These are phyloP conservation scores for Orthosia gracilis DNA, from an alignment of 2,888 invertebrate species.

Conservation along the genomic window DNA sequence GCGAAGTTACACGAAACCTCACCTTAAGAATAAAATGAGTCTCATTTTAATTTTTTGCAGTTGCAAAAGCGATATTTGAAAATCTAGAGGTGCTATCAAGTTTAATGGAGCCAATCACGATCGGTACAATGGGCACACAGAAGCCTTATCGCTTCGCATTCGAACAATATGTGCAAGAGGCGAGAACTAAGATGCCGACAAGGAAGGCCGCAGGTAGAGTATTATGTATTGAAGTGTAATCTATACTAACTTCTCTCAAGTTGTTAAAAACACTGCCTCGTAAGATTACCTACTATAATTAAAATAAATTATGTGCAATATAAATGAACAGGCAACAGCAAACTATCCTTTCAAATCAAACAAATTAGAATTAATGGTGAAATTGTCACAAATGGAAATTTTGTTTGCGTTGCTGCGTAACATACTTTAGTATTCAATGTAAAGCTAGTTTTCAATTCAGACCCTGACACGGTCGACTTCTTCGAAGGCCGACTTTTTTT, in stretches of 20 bases:
- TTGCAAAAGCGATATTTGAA: conserved; percentile 84
- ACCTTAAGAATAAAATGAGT: neutral
- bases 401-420: conserved; percentile 51
- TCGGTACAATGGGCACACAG: conserved; percentile 88
- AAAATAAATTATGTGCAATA: neutral
- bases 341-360: conserved; percentile 16
- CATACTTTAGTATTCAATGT: conserved; percentile 42
- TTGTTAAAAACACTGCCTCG: neutral
- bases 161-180: conserved; percentile 87
- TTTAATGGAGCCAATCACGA: conserved; percentile 84
- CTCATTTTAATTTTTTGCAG: conserved; percentile 68
- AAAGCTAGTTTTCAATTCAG: conserved; percentile 60
- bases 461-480: conserved; percentile 69
- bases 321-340: neutral
- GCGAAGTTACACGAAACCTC: neutral
- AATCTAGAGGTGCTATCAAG: conserved; percentile 85
- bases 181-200: conserved; percentile 86
- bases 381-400: conserved; percentile 32
- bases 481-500: conserved; percentile 64
- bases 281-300: neutral
- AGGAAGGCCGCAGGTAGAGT: conserved; percentile 85
- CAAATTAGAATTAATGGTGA: conserved; percentile 28
- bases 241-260: neutral
- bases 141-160: conserved; percentile 87
- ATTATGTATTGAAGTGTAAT: conserved; percentile 5